Evolutionary conservation across 2,888 invertebrate species (phyloP), one percentile per base, ranked within the genome.

Genomic region (Plebejus argus): DNA sequence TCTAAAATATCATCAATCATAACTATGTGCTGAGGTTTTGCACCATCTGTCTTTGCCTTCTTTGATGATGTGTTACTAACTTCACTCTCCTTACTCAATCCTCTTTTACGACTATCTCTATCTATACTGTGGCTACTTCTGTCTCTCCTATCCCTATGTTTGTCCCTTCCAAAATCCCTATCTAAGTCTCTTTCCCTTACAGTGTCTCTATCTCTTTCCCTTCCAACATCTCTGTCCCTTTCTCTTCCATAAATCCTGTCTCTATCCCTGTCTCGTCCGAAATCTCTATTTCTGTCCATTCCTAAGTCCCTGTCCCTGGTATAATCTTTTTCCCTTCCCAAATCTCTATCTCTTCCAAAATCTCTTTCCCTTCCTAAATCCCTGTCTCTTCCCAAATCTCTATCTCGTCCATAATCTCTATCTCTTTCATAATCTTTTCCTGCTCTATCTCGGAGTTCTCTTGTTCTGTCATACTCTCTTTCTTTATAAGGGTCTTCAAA

Each of bases 1-100:
- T 96, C 95, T 75, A 99, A 90, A 79, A 99, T 90, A 87, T 99
- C 98, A 86, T 98, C 98, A 83, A 99, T 96, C 90, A 95, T 95
- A 58, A 96, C 95, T 45, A 91, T 33, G 80, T 89, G 90, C 85
- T 91, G 87, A 83, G 76, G 85, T 81, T 78, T 90, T 35, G 10
- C 8, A 61, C 56, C 49, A 6, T 90, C 88, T 6, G 72, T 20
- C 79, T 85, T 91, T 0, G 84, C 49, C 79, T 87, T 90, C 82
- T 92, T 85, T 7, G 86, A 79, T 71, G 80, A 82, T 78, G 80
- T 79, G 77, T 82, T 83, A 79, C 85, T 86, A 45, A 80, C 61
- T 76, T 89, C 90, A 78, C 82, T 89, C 58, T 93, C 93, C 82
- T 81, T 89, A 80, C 92, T 92, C 35, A 83, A 82, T 28, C 82